Conservation (phyloP, 2,797 vertebrate species). For the Paramormyrops hopkinsi region DNA sequence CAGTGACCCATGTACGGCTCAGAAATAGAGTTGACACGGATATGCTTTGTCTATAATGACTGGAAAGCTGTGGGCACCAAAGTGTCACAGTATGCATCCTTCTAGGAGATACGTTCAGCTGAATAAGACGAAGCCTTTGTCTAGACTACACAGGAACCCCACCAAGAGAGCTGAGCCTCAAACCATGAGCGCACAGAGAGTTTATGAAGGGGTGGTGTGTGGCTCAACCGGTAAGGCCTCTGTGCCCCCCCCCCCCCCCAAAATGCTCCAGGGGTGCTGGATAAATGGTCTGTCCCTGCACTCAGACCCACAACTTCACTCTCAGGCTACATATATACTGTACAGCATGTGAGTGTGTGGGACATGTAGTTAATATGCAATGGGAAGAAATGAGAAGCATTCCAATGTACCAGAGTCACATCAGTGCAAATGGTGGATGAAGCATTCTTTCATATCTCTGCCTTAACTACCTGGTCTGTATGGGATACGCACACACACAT, state of each 20-base stretch:
- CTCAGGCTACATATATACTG: neutral
- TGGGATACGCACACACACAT: neutral
- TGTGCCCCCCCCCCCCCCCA: neutral
- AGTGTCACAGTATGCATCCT: slow-evolving; percentile 24
- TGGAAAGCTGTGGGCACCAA: slow-evolving; percentile 43
- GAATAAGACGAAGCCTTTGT: slow-evolving; percentile 29
- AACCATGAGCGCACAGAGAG: neutral
- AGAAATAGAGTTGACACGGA: slow-evolving; percentile 52
- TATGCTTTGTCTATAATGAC: slow-evolving; percentile 62
- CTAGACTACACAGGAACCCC: slow-evolving; percentile 6
- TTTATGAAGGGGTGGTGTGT: neutral
- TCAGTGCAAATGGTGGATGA: neutral
- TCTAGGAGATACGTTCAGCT: slow-evolving; percentile 20
- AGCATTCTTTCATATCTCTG: neutral
- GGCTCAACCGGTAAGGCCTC: neutral
- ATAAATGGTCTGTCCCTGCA: neutral
- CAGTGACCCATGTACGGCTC: slow-evolving; percentile 63
- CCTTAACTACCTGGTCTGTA: neutral
- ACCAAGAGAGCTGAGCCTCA: slow-evolving; percentile 20
- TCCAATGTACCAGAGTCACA: neutral
- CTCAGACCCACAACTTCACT: neutral
- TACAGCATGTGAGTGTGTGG: neutral
- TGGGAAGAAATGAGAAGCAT: neutral
- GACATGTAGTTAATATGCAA: neutral
- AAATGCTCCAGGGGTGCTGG: neutral